Conservation (phyloP, 1,140 invertebrate species). For the Heliothis subflexa region DNA sequence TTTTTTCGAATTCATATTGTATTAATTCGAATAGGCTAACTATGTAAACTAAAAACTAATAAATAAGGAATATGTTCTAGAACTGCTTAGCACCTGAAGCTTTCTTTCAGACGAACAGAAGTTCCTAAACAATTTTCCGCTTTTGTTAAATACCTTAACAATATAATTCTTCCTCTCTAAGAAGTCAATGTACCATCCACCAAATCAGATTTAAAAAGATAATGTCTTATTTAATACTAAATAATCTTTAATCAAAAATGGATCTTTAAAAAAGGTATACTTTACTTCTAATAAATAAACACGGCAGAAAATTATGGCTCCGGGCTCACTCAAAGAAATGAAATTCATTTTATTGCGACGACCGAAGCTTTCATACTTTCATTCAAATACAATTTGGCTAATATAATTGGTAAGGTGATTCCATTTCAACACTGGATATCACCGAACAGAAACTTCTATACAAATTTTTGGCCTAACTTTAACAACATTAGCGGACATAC, state of each 20-base stretch:
- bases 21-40: too few species aligned
- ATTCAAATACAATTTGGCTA: constrained; percentile 78
- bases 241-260: constrained; percentile 25
- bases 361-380: constrained; percentile 63
- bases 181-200: neutral
- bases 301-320: constrained; percentile 64
- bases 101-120: too few species aligned
- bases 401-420: constrained; percentile 76
- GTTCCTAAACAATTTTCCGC: too few species aligned
- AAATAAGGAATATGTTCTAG: too few species aligned
- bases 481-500: constrained; percentile 22
- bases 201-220: constrained; percentile 8
- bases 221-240: neutral
- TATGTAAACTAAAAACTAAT: too few species aligned
- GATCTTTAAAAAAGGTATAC: constrained; percentile 35
- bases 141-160: too few species aligned
- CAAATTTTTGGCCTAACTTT: constrained; percentile 43
- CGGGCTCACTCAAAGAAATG: constrained; percentile 72
- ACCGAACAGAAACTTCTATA: constrained; percentile 54
- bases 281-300: constrained; percentile 56
- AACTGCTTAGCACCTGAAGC: too few species aligned
- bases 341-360: constrained; percentile 76
- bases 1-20: too few species aligned
- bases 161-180: too few species aligned
- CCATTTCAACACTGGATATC: constrained; percentile 58